Evolutionary conservation across 2,113 vertebrate species (phyloP).

Genomic region (human (Homo sapiens)): DNA sequence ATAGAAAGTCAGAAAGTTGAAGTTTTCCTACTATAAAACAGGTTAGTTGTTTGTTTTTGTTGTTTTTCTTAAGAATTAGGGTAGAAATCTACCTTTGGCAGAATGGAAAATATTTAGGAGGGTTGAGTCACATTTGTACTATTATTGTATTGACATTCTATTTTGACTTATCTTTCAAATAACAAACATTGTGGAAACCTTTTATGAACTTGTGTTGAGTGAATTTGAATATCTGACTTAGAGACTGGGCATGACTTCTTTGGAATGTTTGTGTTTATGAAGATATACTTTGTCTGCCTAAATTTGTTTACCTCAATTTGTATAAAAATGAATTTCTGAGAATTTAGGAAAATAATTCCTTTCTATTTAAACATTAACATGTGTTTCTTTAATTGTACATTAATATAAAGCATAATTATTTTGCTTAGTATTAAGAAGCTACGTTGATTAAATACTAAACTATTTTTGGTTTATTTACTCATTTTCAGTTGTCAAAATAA

Average conservation of each 20-base stretch:
- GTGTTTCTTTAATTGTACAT: conserved; percentile 12
- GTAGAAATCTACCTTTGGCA: background rate
- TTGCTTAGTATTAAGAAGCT: background rate
- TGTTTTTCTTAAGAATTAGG: background rate
- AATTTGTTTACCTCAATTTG: background rate
- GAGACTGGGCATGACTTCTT: background rate
- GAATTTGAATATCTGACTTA: conserved; percentile 30
- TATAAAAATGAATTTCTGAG: background rate
- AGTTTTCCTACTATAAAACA: background rate
- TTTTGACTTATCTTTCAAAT: conserved; percentile 5
- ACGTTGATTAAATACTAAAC: conserved; percentile 49
- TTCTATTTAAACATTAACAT: conserved; percentile 41
- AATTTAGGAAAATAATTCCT: conserved; percentile 31
- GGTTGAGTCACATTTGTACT: background rate
- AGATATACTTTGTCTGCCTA: background rate
- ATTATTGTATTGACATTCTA: background rate
- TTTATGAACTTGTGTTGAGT: conserved; percentile 21
- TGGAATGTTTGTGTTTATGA: conserved; percentile 34
- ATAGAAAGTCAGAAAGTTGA: background rate
- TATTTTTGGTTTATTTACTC: conserved; percentile 66
- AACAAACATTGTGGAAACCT: background rate
- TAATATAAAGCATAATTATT: conserved; percentile 24
- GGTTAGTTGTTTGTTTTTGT: background rate
- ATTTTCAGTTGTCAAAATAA: conserved; percentile 73
- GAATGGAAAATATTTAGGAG: conserved; percentile 37